Conservation (phyloP, 2,113 vertebrate species). For the Heterotis niloticus region DNA sequence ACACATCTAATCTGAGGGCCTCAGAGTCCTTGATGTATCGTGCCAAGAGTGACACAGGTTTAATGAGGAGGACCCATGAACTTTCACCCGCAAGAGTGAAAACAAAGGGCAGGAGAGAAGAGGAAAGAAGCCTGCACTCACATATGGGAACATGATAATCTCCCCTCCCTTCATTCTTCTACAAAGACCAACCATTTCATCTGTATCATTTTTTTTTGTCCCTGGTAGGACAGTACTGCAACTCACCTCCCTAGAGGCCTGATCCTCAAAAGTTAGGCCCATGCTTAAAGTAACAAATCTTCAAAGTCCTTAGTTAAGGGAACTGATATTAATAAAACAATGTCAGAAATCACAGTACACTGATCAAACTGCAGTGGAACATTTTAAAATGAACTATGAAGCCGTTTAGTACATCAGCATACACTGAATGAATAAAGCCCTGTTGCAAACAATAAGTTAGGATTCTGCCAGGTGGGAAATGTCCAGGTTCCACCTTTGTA, state of each 20-base stretch:
- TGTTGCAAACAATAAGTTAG: constrained; percentile 48
- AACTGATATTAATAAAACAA: neutral
- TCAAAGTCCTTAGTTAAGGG: neutral
- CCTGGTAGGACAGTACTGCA: constrained; percentile 39
- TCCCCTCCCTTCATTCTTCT: constrained; percentile 16
- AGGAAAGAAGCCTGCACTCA: constrained; percentile 18
- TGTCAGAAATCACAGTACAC: neutral
- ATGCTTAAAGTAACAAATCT: neutral
- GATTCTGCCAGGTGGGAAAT: constrained; percentile 41
- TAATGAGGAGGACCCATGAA: constrained; percentile 47
- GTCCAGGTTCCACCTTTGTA: constrained; percentile 42
- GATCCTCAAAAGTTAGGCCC: neutral
- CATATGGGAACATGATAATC: constrained; percentile 6
- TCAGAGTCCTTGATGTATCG: constrained; percentile 43
- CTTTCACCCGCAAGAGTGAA: constrained; percentile 38
- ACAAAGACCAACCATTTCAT: constrained; percentile 45
- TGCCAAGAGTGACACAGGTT: constrained; percentile 39
- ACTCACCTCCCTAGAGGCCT: constrained; percentile 42
- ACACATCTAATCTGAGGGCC: constrained; percentile 54
- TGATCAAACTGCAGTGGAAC: neutral
- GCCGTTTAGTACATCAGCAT: neutral
- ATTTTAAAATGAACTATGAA: neutral
- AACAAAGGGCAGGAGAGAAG: constrained; percentile 34
- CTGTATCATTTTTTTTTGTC: constrained; percentile 16
- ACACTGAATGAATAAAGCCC: constrained; percentile 46